Evolutionary conservation across 2,797 vertebrate genomes (phyloP).

Genomic region (Pelobates cultripes): DNA sequence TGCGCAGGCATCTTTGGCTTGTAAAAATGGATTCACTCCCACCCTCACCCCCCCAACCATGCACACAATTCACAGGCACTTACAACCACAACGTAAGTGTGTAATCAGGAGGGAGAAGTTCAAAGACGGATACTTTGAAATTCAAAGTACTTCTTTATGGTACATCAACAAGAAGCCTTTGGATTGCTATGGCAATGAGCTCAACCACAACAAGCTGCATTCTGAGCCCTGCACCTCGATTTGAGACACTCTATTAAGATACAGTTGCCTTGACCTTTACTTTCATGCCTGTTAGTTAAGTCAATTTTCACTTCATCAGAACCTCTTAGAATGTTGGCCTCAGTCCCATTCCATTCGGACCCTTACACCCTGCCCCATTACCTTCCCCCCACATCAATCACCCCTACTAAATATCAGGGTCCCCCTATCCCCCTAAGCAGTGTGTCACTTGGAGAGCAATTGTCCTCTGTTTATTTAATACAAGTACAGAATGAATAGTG

Average conservation of each 20-base stretch:
- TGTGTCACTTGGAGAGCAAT: constrained; percentile 73
- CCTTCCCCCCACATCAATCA: neutral
- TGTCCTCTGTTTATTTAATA: constrained; percentile 93
- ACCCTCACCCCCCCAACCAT: constrained; percentile 12
- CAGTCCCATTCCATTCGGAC: constrained; percentile 61
- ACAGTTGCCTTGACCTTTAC: constrained; percentile 79
- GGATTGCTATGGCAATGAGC: constrained; percentile 72
- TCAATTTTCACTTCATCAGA: constrained; percentile 76
- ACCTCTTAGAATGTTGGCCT: constrained; percentile 67
- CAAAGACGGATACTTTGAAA: constrained; percentile 74
- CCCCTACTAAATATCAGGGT: neutral
- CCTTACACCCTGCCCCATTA: constrained; percentile 53
- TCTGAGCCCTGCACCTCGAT: constrained; percentile 67
- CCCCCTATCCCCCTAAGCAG: constrained; percentile 61
- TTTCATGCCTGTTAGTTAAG: constrained; percentile 77
- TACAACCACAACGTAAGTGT: constrained; percentile 61
- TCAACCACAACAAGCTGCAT: constrained; percentile 66
- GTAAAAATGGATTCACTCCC: constrained; percentile 28
- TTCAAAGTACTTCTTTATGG: constrained; percentile 69
- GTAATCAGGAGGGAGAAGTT: constrained; percentile 72
- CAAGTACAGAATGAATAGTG: constrained; percentile 90
- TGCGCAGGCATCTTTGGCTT: neutral
- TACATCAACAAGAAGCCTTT: constrained; percentile 66
- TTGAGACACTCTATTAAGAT: constrained; percentile 79
- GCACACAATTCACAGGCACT: constrained; percentile 35